Base-by-base conservation (phyloP, 1,140 invertebrate species). In the Meloidogyne floridensis region DNA sequence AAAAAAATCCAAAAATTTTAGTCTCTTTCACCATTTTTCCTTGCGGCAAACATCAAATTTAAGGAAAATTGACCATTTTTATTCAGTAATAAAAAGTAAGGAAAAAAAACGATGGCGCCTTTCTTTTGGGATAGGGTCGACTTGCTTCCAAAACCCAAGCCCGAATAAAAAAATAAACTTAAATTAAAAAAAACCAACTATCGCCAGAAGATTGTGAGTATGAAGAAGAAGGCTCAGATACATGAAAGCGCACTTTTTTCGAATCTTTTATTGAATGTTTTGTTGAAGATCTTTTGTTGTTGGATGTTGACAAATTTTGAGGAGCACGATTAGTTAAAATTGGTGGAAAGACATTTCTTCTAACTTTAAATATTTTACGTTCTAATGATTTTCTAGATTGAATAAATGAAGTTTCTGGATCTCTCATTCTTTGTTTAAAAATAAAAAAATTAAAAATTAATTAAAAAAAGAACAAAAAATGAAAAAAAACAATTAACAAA, bases 211-310 rank as follows among this genome's bases (percentile, higher is more conserved):
- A 65, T 65, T 65, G 59, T n/a, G 59, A 65, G 7, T 65, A 65
- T 65, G 59, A 65, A 6, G 59, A 65, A 65, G 59, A 65, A 11
- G 59, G 59, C 10, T 65, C 59, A 7, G 59, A 65, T n/a, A 65
- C 59, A n/a, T 74, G 43, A 74, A 74, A 74, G 18, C 53, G 72
- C n/a, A 74, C 72, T 7, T 54, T 74, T 74, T 18, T 74, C 72
- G n/a, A 32, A 32, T 32, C 13, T 74, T 74, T 13, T 47, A 15
- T 47, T 71, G 70, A 42, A n/a, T 74, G 72, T 74, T 74, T 47
- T 74, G 43, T 32, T 32, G 32, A 32, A 32, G 32, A 54, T 20
- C 15, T 18, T 32, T n/a, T 11, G 20, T 65, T 15, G n/a, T 15
- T 11, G 0, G 59, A 18, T 32, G 32, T 32, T 32, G 32, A 32